These are phyloP conservation scores for Rhinoraja longicauda DNA, from an alignment of 2,797 vertebrate species.

Conservation along the genomic window DNA sequence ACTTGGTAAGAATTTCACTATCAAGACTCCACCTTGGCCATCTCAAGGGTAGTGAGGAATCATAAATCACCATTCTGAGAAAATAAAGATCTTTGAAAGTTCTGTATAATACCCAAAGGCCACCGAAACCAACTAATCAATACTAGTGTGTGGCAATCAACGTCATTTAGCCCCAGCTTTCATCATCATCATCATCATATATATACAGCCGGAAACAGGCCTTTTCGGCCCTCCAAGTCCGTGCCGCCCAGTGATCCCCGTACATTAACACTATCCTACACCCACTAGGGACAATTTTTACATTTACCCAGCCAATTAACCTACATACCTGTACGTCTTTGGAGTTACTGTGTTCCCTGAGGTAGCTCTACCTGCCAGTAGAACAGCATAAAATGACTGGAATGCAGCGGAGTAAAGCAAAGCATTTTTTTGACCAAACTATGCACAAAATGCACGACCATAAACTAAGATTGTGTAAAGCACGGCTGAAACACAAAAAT, in stretches of 20 bases:
- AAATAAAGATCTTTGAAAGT: background rate
- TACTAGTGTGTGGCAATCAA: background rate
- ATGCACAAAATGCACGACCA: background rate
- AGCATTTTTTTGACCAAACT: background rate
- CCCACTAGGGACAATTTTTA: too few species aligned
- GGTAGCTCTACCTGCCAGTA: background rate
- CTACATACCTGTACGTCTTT: too few species aligned
- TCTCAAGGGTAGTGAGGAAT: background rate
- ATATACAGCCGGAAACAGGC: too few species aligned
- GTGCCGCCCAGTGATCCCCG: too few species aligned
- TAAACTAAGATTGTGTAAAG: background rate
- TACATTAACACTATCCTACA: too few species aligned
- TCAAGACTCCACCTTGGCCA: background rate
- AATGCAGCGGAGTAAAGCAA: background rate
- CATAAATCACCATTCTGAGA: background rate
- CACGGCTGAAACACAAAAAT: background rate
- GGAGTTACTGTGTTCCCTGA: background rate
- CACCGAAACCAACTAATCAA: background rate
- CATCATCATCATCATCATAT: too few species aligned
- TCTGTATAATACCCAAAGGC: background rate
- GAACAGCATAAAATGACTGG: background rate
- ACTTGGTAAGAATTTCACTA: background rate
- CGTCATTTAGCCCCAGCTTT: background rate
- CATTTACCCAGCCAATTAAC: too few species aligned
- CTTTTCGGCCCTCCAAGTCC: too few species aligned